Evolutionary conservation across 2,113 vertebrate genomes (phyloP).

Genomic region (Cranoglanis bouderius): DNA sequence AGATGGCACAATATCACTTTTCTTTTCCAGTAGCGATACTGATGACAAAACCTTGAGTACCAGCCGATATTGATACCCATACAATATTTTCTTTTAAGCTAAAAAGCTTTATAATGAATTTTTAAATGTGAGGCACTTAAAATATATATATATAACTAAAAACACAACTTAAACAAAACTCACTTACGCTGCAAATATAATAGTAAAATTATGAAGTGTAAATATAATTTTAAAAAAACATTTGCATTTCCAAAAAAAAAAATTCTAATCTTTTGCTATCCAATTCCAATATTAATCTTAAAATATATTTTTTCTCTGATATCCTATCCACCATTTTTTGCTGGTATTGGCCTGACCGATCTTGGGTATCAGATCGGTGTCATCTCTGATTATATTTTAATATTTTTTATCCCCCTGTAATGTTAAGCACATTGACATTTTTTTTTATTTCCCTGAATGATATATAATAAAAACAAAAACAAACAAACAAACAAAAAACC

Average conservation of each 20-base stretch:
- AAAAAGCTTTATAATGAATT: neutral
- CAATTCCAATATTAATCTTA: neutral
- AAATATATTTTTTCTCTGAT: neutral
- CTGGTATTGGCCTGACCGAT: neutral
- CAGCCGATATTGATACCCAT: neutral
- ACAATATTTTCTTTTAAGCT: neutral
- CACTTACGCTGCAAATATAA: neutral
- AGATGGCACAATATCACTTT: too few relatives aligned
- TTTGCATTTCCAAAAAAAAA: neutral
- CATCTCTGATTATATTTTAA: neutral
- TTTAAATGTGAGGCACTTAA: neutral
- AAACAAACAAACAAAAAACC: neutral
- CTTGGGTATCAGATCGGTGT: neutral
- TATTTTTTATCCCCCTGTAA: neutral
- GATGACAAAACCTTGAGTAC: too few relatives aligned
- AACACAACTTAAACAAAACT: neutral
- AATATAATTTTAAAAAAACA: neutral
- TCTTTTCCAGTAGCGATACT: too few relatives aligned
- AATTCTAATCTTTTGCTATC: too few relatives aligned
- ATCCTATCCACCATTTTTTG: neutral
- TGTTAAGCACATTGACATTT: neutral
- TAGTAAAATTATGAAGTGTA: neutral
- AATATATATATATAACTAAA: neutral
- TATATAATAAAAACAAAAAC: too few relatives aligned
- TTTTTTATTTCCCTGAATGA: neutral